Evolutionary conservation across 2,113 vertebrate species (phyloP).

Genomic region (Dasyornis broadbenti): DNA sequence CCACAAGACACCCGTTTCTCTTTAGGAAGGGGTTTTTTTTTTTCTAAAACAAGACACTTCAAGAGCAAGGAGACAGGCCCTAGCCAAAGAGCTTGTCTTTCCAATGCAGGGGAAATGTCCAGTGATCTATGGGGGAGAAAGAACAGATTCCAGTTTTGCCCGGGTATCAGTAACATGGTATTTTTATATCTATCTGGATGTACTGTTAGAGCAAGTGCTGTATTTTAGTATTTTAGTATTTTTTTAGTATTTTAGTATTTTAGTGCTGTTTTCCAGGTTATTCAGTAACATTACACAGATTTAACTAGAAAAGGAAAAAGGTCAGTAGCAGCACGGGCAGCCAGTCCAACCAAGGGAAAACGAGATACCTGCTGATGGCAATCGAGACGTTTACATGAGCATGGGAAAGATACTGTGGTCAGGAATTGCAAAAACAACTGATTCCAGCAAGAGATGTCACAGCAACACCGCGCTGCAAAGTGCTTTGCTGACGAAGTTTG

Average conservation of each 20-base stretch:
- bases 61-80: background rate
- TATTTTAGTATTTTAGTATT: too few species aligned
- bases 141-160: background rate
- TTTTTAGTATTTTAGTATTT: too few species aligned
- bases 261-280: background rate
- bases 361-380: background rate
- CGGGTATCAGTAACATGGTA: background rate
- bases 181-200: background rate
- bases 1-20: constrained; percentile 15
- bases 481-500: background rate
- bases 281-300: background rate
- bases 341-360: background rate
- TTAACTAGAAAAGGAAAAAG: background rate
- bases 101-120: background rate
- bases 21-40: background rate
- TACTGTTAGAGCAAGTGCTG: background rate
- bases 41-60: background rate
- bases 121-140: background rate
- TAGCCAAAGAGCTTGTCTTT: background rate
- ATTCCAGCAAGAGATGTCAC: background rate
- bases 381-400: background rate
- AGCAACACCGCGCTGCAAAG: background rate
- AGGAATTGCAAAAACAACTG: background rate
- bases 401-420: background rate
- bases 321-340: background rate